Evolutionary conservation across 2,797 vertebrate species (phyloP).

Genomic region (Bufotes viridis): DNA sequence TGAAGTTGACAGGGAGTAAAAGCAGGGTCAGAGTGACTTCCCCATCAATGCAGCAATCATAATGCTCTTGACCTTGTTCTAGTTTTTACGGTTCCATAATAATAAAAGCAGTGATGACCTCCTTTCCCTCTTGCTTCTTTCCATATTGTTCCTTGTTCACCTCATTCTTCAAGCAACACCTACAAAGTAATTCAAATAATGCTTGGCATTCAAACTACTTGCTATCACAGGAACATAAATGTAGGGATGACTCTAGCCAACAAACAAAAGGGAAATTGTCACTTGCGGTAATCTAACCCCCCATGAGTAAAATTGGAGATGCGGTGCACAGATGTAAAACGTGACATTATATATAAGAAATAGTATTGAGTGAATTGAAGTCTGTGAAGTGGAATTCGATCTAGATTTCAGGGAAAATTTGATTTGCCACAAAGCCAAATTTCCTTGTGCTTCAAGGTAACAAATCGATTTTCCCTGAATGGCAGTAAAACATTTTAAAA

Average conservation of each 20-base stretch:
- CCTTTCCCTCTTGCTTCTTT: background rate
- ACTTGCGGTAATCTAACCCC: too few species aligned
- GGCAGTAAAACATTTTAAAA: too few species aligned
- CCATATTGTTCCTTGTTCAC: background rate
- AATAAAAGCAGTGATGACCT: background rate
- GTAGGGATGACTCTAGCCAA: background rate
- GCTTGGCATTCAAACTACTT: background rate
- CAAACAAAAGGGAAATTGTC: too few species aligned
- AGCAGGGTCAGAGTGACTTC: background rate
- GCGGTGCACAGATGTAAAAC: too few species aligned
- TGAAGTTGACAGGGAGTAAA: conserved; percentile 8
- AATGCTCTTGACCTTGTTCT: conserved; percentile 5
- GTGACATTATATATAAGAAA: too few species aligned
- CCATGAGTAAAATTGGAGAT: too few species aligned
- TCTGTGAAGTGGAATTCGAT: too few species aligned
- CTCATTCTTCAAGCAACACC: background rate
- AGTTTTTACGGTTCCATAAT: background rate
- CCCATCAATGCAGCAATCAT: background rate
- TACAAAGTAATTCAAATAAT: background rate
- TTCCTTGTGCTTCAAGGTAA: too few species aligned
- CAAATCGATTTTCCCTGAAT: too few species aligned
- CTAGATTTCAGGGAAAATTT: too few species aligned
- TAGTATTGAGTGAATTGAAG: too few species aligned
- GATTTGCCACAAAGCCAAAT: too few species aligned
- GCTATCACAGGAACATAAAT: background rate